These are phyloP conservation scores for Chirona hameri DNA, from an alignment of 2,888 invertebrate genomes.

Conservation along the genomic window DNA sequence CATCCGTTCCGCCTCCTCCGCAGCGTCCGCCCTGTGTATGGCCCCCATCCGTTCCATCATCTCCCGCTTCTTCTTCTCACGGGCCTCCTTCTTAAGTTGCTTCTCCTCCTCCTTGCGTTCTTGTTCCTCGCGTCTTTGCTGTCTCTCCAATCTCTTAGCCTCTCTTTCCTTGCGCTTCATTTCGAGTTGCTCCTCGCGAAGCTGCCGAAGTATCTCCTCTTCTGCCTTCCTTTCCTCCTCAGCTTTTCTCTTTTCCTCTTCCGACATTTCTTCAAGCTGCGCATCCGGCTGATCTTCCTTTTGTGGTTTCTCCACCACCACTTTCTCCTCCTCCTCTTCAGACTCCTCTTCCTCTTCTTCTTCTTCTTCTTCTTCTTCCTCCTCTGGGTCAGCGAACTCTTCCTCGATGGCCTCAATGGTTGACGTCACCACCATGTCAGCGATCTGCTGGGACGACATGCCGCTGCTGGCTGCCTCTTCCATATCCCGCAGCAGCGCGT, in stretches of 20 bases:
- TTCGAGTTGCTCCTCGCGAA: not conserved
- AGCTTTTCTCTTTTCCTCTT: conserved; percentile 47
- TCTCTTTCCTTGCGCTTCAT: conserved; percentile 48
- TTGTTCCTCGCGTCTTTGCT: not conserved
- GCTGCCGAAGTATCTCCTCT: not conserved
- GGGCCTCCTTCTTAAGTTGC: conserved; percentile 53
- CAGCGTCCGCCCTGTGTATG: conserved; percentile 6
- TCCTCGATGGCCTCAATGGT: conserved; percentile 31
- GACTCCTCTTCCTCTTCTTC: conserved; percentile 51
- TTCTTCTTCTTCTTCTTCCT: conserved; percentile 52
- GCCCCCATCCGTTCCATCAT: not conserved
- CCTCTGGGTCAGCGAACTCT: conserved; percentile 32
- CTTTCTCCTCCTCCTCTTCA: conserved; percentile 54
- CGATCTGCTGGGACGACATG: not conserved
- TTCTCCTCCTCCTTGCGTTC: not conserved
- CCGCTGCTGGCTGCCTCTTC: conserved; percentile 32
- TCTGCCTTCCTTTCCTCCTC: not conserved
- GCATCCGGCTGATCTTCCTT: not conserved
- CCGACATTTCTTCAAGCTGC: not conserved
- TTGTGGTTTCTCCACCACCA: conserved; percentile 42
- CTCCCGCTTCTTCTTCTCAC: not conserved
- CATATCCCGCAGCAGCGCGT: conserved; percentile 36
- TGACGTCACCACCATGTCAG: not conserved
- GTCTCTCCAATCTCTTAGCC: conserved; percentile 50
- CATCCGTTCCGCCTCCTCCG: conserved; percentile 9